A percentile compares a stretch with the other conserved stretches of the same genome.
Conservation (phyloP, 2,888 invertebrate species). For the Octonoba sinensis region DNA sequence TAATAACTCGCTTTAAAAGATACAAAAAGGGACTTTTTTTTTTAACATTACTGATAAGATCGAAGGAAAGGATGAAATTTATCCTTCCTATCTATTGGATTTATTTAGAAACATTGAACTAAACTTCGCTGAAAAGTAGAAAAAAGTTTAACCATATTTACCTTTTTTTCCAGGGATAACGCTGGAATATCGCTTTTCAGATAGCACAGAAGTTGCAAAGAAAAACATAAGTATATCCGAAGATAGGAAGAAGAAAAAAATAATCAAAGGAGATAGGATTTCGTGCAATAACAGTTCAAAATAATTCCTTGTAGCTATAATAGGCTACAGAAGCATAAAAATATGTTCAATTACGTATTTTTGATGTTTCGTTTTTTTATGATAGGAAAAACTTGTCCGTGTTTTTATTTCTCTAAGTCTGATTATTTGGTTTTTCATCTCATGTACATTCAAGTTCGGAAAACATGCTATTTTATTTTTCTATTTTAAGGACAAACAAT, state of each 20-base stretch:
- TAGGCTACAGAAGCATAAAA: neutral
- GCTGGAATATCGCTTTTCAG: slow-evolving; percentile 1
- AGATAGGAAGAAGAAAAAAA: neutral
- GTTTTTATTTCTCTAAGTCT: neutral
- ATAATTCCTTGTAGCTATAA: slow-evolving; percentile 5
- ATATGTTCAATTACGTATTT: slow-evolving; percentile 20
- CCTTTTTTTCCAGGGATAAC: neutral
- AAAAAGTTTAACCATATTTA: slow-evolving; percentile 23
- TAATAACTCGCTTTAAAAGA: too few relatives aligned
- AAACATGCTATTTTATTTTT: neutral
- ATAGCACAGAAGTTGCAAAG: slow-evolving; percentile 1
- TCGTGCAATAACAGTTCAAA: slow-evolving; percentile 10
- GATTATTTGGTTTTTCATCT: neutral
- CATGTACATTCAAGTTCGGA: neutral
- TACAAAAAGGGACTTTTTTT: neutral
- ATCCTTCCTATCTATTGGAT: slow-evolving; percentile 34
- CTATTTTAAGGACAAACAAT: neutral
- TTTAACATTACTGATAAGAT: slow-evolving; percentile 2
- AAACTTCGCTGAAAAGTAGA: slow-evolving; percentile 11
- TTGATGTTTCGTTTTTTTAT: neutral
- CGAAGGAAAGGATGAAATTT: neutral
- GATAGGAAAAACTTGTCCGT: neutral
- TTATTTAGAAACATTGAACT: slow-evolving; percentile 25
- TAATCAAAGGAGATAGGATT: neutral
- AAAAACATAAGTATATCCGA: neutral